A percentile compares a stretch with the other conserved stretches of the same genome.
phyloP scores from a whole-genome alignment of 2,888 invertebrate species.

The Drosophila peninsularis region DNA sequence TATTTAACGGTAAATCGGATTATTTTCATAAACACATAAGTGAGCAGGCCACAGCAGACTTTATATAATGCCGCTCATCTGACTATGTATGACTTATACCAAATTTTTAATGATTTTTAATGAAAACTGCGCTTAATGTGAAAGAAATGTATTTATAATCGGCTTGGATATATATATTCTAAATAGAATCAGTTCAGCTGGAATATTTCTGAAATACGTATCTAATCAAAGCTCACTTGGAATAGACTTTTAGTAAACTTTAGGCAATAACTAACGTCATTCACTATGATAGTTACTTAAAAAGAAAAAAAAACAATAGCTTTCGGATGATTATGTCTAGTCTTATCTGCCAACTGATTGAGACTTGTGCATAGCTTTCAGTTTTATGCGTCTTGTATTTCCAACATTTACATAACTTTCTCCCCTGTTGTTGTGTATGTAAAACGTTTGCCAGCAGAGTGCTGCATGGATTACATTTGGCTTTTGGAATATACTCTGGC shows the following conservation, averaged over 20 bases:
- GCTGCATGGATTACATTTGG: conserved; percentile 75
- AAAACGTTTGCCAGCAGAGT: conserved; percentile 67
- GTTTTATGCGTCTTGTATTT: conserved; percentile 53
- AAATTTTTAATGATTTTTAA: no score
- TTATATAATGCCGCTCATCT: no score
- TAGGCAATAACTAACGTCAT: neutral
- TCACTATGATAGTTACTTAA: neutral
- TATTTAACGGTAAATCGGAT: no score
- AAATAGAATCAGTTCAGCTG: neutral
- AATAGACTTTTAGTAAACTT: neutral
- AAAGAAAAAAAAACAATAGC: neutral
- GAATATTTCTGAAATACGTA: neutral
- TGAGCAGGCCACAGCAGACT: no score
- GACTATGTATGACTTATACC: no score
- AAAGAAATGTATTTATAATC: no score
- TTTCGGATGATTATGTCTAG: neutral
- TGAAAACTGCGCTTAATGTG: no score
- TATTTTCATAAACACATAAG: no score
- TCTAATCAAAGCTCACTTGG: neutral
- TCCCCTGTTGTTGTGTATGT: conserved; percentile 69
- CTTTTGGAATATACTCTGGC: conserved; percentile 68
- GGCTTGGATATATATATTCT: neutral
- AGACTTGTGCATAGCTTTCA: conserved; percentile 53
- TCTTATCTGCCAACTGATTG: conserved; percentile 30
- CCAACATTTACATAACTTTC: conserved; percentile 34